Conservation (phyloP, 2,797 vertebrate genomes). For the Acrossocheilus wenchowensis region DNA sequence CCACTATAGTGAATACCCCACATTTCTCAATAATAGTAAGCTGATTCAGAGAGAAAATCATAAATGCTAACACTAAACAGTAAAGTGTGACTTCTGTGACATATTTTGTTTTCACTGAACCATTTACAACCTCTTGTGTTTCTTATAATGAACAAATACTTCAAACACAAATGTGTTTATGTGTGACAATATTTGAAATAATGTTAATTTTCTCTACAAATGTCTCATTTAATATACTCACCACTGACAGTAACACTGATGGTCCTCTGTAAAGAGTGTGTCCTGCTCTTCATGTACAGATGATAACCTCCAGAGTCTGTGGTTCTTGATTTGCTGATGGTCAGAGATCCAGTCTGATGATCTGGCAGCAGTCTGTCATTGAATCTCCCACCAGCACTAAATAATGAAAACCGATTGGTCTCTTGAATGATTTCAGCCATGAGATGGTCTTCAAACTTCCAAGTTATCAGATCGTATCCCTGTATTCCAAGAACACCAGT, state of each 20-base stretch:
- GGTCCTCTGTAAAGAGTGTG: not conserved
- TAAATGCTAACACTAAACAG: no score
- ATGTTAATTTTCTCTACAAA: no score
- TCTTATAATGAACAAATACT: no score
- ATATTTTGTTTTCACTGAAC: not conserved
- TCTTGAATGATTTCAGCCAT: no score
- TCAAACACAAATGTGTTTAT: no score
- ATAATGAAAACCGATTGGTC: no score
- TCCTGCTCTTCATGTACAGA: not conserved
- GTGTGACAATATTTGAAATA: no score
- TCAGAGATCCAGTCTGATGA: not conserved
- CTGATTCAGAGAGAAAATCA: no score
- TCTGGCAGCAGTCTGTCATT: not conserved
- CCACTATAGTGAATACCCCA: not conserved
- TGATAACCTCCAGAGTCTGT: not conserved
- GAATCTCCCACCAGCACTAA: not conserved
- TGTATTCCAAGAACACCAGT: no score
- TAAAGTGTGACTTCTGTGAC: not conserved
- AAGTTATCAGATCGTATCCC: no score
- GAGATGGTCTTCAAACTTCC: no score
- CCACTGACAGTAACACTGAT: not conserved
- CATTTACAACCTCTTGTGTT: not conserved
- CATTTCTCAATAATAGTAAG: no score
- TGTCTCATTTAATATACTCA: not conserved
- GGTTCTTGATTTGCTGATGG: rapidly evolving